These are phyloP conservation scores for Betta splendens DNA, from an alignment of 2,797 vertebrate genomes.

Conservation along the genomic window DNA sequence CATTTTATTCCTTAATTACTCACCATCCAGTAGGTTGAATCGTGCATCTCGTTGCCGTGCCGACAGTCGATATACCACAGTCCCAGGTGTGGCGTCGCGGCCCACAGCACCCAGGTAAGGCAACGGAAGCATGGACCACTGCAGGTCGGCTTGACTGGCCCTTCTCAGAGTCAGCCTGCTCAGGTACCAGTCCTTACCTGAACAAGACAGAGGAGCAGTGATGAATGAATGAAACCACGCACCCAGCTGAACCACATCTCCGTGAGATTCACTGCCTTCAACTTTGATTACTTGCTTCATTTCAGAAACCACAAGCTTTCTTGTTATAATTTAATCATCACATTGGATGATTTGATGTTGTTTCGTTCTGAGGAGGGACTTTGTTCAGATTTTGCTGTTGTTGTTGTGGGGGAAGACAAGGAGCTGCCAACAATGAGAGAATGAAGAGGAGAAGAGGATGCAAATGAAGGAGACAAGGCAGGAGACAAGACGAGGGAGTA, in stretches of 20 bases:
- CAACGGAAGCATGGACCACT: constrained; percentile 88
- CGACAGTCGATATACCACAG: constrained; percentile 80
- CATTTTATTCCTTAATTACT: constrained; percentile 65
- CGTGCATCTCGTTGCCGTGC: constrained; percentile 73
- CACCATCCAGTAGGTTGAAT: constrained; percentile 85
- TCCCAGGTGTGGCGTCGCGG: constrained; percentile 79
- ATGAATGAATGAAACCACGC: no score
- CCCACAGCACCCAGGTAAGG: constrained; percentile 84
- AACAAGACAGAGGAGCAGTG: neutral
- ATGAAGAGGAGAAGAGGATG: constrained; percentile 1
- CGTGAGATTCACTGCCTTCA: no score
- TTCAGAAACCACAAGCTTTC: no score
- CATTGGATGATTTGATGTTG: constrained; percentile 27
- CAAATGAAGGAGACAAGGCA: constrained; percentile 1
- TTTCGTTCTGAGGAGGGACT: constrained; percentile 58
- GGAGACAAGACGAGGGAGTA: constrained; percentile 5
- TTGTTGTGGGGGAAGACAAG: constrained; percentile 45
- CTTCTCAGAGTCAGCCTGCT: constrained; percentile 83
- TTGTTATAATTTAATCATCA: no score
- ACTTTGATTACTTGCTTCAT: no score
- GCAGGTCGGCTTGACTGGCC: constrained; percentile 81
- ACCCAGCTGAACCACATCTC: no score
- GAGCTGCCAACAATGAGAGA: constrained; percentile 52
- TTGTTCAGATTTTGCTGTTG: constrained; percentile 69
- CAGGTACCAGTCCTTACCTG: constrained; percentile 88